Base-by-base conservation (phyloP, 1,140 invertebrate species). In the Homarus americanus region DNA sequence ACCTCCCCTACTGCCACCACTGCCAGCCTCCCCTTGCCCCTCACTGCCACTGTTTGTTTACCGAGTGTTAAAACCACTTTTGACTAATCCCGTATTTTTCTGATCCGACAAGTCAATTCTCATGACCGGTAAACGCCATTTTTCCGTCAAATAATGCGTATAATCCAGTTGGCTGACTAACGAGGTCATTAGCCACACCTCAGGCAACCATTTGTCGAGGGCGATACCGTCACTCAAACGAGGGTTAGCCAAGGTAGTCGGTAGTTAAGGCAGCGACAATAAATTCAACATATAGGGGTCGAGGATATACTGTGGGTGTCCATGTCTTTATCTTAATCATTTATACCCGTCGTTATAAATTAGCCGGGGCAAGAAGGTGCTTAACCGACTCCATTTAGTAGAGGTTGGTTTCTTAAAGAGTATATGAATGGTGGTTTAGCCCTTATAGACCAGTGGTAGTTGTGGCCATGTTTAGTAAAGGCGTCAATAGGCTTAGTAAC, bases 291-390 rank as follows among this genome's bases (percentile, higher is more conserved):
- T 76, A 41, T 76, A 12, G 28, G 72, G 73, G 73, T 38, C 73
- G 10, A 40, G 36, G 78, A 90, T 82, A 73, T 73, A 82, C 79
- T 73, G 58, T 32, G 32, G n/a, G 38, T 90, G 87, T 90, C 87
- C 32, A 58, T 72, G 58, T 44, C 41, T 90, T 90, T 90, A 90
- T 90, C 87, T 90, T 80, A 90, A 90, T 82, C 87, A 90, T 90
- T 90, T 90, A 90, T 90, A 76, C 87, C 87, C 69, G 87, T 90
- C 87, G 66, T 90, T 75, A 90, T 90, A 90, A 83, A 90, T 90
- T 83, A 72, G 80, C 76, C 49, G 34, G 87, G 80, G n/a, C 80
- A 83, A 53, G 78, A 83, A 75, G 44, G 78, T 75, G 87, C 80
- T 53, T 20, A 34, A 79, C 79, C 40, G 32, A 15, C n/a, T 49